Evolutionary conservation across 1,140 invertebrate genomes (phyloP), one percentile per base, ranked within the genome.

Genomic region (Zophobas atratus): DNA sequence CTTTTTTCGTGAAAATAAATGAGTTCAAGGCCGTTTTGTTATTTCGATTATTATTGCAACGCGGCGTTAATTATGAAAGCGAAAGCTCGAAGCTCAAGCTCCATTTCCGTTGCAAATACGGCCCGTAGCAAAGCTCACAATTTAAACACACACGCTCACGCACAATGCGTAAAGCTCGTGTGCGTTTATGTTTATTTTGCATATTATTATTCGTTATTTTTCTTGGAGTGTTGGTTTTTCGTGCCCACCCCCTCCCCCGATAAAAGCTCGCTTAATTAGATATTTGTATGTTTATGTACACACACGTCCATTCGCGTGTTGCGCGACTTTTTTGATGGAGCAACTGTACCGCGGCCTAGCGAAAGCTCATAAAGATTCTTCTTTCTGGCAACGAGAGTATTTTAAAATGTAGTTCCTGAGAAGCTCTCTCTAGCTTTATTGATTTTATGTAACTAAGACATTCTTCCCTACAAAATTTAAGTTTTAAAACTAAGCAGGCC

Each of bases 361-460:
- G 53, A 78, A 81, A 78, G 80, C 78, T 78, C 80, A 80, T 81
- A 81, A 81, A 81, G 80, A 81, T 81, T 81, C 80, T 82, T 81
- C 79, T 79, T 51, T 48, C 56, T 56, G 57, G 80, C 38, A 70
- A 70, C 41, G 76, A 48, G 80, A 80, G 81, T 82, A 82, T 84
- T 84, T 84, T 84, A 82, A 84, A 84, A 84, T 84, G 81, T 84
- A 84, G 81, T 80, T 79, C 79, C 77, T 75, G 71, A 80, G 76
- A 78, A 79, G 78, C 73, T 76, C 77, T 81, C 77, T 83, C 82
- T 84, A 84, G 82, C 82, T 84, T 82, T 84, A 86, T 86, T 84
- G 85, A 86, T 86, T 85, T 85, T 85, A 80, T 84, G 85, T 85
- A 86, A 86, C 85, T 86, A 86, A 86, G 85, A 86, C 84, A 85